Base-by-base conservation (phyloP, 1,140 invertebrate species). In the Archegozetes longisetosus region DNA sequence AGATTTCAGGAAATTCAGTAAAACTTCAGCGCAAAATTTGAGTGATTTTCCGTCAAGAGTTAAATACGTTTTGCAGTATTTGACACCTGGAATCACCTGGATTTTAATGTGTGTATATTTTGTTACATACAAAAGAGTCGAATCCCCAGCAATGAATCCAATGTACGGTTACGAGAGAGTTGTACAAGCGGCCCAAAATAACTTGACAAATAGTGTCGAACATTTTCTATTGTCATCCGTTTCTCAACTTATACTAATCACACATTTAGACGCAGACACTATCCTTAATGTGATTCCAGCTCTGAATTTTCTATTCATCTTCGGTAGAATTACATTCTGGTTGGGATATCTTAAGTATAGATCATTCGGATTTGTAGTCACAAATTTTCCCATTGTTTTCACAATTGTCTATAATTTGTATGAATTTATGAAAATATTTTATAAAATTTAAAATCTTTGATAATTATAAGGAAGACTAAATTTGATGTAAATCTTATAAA, bases 331-430 rank as follows among this genome's bases (percentile, higher is more conserved):
- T 2, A 2, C 47, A 2, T 61, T 61, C 29, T 61, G 24, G 20
- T 14, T 56, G 28, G 60, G 60, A 17, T 61, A 61, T 25, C 60
- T 54, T 1, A 55, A 50, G 40, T 56, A 50, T 22, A 22, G 60
- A 27, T 29, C 60, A 2, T 58, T 2, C 25, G 60, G 60, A 17
- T 53, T 60, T 12, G 12, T 23, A 14, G 12, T 52, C 9, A 52
- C 50, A 13, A 12, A 20, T 22, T 9, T 12, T 12, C 12, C 22
- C 50, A 52, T 20, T 52, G 24, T 23, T 9, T 13, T 22, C 50
- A 52, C 24, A 23, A 12, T 23, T 23, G 9, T 52, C 9, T 52
- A 52, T 23, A 52, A 52, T 23, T 52, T 52, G 9, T 52, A 52
- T 23, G 24, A 23, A 22, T 52, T 52, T 47, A n/a, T n/a, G n/a